Conservation (phyloP, 2,113 vertebrate species). For the Mirza zaza region DNA sequence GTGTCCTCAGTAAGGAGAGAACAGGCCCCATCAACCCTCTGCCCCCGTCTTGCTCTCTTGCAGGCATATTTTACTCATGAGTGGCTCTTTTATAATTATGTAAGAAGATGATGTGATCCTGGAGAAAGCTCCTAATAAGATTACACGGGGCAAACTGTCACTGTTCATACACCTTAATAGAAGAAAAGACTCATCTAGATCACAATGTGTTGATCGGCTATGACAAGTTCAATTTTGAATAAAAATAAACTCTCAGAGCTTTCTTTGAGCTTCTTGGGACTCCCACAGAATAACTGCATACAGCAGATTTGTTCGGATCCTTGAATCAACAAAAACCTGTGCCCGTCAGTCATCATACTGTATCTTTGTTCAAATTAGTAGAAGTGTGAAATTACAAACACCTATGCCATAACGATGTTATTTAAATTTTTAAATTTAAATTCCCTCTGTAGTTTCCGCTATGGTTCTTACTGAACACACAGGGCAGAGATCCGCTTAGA, state of each 20-base stretch:
- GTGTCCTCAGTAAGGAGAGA: neutral
- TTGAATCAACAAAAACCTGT: neutral
- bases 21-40: neutral
- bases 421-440: neutral
- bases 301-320: neutral
- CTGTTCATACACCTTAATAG: slow-evolving; percentile 68
- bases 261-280: slow-evolving; percentile 23
- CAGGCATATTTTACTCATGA: slow-evolving; percentile 19
- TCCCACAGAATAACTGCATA: neutral
- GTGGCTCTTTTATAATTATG: slow-evolving; percentile 71
- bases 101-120: slow-evolving; percentile 62
- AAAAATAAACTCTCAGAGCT: slow-evolving; percentile 50
- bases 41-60: slow-evolving; percentile 18
- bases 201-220: slow-evolving; percentile 40
- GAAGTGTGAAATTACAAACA: neutral
- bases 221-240: slow-evolving; percentile 63
- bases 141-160: slow-evolving; percentile 71
- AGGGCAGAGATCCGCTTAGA: neutral
- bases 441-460: neutral
- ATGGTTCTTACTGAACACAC: neutral
- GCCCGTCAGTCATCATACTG: neutral
- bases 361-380: slow-evolving; percentile 3
- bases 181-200: slow-evolving; percentile 67
- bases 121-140: slow-evolving; percentile 78
- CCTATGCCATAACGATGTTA: neutral